These are phyloP conservation scores for Lepeophtheirus salmonis DNA, from an alignment of 1,140 invertebrate genomes.

Conservation along the genomic window DNA sequence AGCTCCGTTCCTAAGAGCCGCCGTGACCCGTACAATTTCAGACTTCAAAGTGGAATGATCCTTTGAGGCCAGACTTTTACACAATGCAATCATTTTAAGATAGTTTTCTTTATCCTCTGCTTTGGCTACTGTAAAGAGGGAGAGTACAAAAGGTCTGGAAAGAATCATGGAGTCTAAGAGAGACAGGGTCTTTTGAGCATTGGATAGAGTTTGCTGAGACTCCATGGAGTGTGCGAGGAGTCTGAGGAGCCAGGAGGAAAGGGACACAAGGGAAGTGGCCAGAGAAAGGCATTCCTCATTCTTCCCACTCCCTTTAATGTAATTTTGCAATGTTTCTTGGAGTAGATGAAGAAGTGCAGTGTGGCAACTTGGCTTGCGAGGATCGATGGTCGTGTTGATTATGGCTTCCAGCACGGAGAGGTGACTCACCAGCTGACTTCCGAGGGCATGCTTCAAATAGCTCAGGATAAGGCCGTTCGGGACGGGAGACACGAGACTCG, in stretches of 20 bases:
- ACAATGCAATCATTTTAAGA: too few relatives aligned
- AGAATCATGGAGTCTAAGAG: too few relatives aligned
- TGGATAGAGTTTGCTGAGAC: too few relatives aligned
- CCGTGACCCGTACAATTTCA: too few relatives aligned
- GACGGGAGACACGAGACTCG: constrained; percentile 71
- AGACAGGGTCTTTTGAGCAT: too few relatives aligned
- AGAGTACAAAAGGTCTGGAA: too few relatives aligned
- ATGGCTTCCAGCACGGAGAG: constrained; percentile 67
- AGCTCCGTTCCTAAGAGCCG: too few relatives aligned
- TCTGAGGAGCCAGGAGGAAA: constrained; percentile 61
- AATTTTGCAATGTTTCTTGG: constrained; percentile 35
- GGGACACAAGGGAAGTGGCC: constrained; percentile 48
- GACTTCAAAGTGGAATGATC: too few relatives aligned
- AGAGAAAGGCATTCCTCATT: constrained; percentile 57
- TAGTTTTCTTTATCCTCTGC: too few relatives aligned
- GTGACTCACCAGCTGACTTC: constrained; percentile 68
- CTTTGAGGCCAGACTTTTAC: too few relatives aligned
- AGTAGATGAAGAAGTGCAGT: constrained; percentile 64
- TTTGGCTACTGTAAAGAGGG: too few relatives aligned
- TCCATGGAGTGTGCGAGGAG: too few relatives aligned
- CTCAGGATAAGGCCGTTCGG: constrained; percentile 74
- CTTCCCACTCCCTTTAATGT: constrained; percentile 47
- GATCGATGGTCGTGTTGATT: constrained; percentile 67
- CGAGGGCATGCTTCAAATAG: constrained; percentile 74
- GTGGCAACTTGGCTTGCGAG: constrained; percentile 71